Evolutionary conservation across 2,888 invertebrate genomes (phyloP).

Genomic region (Micoletzkya japonica): DNA sequence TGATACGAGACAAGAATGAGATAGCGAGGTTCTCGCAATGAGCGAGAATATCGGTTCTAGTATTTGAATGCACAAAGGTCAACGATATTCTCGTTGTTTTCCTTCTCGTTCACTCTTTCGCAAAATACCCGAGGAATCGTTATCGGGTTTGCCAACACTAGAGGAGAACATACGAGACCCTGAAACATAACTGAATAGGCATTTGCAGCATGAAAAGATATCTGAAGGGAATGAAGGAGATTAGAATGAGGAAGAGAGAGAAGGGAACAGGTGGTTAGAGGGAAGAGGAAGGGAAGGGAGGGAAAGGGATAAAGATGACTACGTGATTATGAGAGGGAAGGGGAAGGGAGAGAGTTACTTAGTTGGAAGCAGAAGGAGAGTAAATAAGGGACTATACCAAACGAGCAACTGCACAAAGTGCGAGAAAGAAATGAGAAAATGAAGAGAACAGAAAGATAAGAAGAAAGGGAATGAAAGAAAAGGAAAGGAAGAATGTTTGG

Average conservation of each 20-base stretch:
- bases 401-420: not conserved
- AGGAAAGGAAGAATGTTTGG: not conserved
- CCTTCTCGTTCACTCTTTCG: too few species aligned
- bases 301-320: not conserved
- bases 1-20: too few species aligned
- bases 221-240: not conserved
- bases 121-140: too few species aligned
- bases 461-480: conserved; percentile 2
- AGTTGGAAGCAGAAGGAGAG: conserved; percentile 9
- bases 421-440: not conserved
- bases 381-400: not conserved
- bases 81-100: too few species aligned
- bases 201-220: not conserved
- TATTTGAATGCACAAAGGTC: too few species aligned
- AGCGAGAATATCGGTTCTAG: too few species aligned
- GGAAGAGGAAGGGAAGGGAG: not conserved
- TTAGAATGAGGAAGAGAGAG: not conserved
- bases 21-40: too few species aligned
- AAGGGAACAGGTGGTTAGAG: not conserved
- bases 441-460: conserved; percentile 1
- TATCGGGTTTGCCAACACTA: too few species aligned
- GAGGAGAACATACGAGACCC: too few species aligned
- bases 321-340: conserved; percentile 2
- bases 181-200: too few species aligned
- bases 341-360: not conserved